These are phyloP conservation scores for Plecotus auritus DNA, from an alignment of 2,113 vertebrate species.

Conservation along the genomic window DNA sequence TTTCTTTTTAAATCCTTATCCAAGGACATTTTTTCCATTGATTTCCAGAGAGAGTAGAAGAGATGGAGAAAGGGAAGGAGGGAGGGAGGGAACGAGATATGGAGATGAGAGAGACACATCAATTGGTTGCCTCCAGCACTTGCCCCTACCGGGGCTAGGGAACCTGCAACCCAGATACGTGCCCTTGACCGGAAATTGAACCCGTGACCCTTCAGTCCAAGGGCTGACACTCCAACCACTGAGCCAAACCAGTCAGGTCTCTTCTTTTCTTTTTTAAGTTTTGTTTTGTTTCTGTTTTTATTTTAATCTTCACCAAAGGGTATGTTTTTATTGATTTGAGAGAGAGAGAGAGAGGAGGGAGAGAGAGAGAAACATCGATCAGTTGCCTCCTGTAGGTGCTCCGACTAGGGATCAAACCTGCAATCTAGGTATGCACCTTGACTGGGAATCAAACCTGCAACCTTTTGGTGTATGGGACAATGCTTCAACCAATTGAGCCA, in stretches of 20 bases:
- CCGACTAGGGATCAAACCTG: too few relatives aligned
- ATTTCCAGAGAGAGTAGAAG: not conserved
- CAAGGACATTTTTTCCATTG: not conserved
- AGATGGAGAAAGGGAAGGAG: not conserved
- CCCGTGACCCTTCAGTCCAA: not conserved
- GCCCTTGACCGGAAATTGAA: not conserved
- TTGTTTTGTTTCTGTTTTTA: too few relatives aligned
- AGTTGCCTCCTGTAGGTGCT: too few relatives aligned
- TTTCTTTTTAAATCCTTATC: not conserved
- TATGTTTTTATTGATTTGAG: not conserved
- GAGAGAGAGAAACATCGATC: too few relatives aligned
- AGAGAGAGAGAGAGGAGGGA: too few relatives aligned
- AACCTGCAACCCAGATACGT: not conserved
- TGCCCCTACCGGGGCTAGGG: not conserved
- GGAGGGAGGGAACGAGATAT: not conserved
- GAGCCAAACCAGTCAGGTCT: not conserved
- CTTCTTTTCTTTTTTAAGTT: not conserved
- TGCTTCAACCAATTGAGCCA: too few relatives aligned
- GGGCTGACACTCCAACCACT: not conserved
- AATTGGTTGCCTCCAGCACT: not conserved
- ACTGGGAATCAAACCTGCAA: too few relatives aligned
- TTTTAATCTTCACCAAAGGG: too few relatives aligned
- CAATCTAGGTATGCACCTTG: too few relatives aligned
- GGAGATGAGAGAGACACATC: not conserved
- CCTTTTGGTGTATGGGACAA: too few relatives aligned